A percentile compares a stretch with the other conserved stretches of the same genome.
These are phyloP conservation scores for Argynnis bischoffii DNA, from an alignment of 2,888 invertebrate genomes.

Conservation along the genomic window DNA sequence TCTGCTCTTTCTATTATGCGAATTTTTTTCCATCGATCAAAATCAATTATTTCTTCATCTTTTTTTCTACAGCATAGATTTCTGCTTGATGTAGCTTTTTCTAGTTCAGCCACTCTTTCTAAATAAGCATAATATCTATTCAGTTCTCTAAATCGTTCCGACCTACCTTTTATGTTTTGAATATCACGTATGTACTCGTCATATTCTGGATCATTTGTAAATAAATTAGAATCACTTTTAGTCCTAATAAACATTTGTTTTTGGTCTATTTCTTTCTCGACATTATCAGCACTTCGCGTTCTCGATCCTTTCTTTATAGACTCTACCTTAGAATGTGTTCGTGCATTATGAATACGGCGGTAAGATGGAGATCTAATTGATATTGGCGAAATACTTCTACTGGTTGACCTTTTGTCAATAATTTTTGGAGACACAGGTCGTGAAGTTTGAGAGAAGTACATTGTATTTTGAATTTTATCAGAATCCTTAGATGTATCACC, in stretches of 20 bases:
- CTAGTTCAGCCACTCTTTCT: constrained; percentile 91
- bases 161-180: constrained; percentile 85
- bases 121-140: constrained; percentile 92
- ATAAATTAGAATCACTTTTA: constrained; percentile 67
- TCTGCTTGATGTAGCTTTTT: constrained; percentile 87
- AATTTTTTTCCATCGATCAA: constrained; percentile 92
- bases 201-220: constrained; percentile 83
- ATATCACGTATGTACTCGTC: constrained; percentile 86
- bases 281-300: constrained; percentile 85
- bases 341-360: constrained; percentile 83
- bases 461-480: constrained; percentile 55
- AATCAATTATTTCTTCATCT: constrained; percentile 92
- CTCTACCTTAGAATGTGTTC: constrained; percentile 65
- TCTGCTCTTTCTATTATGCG: constrained; percentile 91
- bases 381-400: constrained; percentile 80
- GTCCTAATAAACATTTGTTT: constrained; percentile 51
- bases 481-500: constrained; percentile 40
- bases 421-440: constrained; percentile 71
- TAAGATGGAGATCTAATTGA: constrained; percentile 85
- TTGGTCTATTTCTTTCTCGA: constrained; percentile 66
- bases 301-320: constrained; percentile 73
- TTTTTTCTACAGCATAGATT: constrained; percentile 87
- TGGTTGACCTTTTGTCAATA: constrained; percentile 46
- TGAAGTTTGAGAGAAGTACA: constrained; percentile 70
- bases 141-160: constrained; percentile 91